A percentile compares a stretch with the other conserved stretches of the same genome.
Conservation (phyloP, 1,140 invertebrate species). For the Papilio polyxenes region DNA sequence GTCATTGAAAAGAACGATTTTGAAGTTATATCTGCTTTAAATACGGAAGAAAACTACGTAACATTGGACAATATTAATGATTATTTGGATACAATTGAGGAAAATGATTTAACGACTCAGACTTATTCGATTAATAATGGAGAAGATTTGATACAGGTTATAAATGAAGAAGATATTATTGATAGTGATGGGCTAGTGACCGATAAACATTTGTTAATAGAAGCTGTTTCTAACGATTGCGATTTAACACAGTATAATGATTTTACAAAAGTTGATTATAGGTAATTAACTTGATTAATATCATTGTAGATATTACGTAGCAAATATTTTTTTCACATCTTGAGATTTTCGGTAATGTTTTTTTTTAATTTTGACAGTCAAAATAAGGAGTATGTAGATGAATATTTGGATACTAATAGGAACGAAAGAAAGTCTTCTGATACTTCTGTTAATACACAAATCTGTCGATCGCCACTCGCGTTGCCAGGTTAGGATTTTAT, state of each 20-base stretch:
- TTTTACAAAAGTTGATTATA: neutral
- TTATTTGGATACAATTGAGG: slow-evolving; percentile 61
- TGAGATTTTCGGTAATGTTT: neutral
- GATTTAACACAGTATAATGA: neutral
- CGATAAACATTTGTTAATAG: slow-evolving; percentile 43
- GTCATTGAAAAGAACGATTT: slow-evolving; percentile 53
- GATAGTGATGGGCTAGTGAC: slow-evolving; percentile 49
- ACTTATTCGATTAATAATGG: slow-evolving; percentile 43
- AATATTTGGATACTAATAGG: slow-evolving; percentile 19
- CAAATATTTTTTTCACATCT: neutral
- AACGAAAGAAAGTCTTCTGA: neutral
- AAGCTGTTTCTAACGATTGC: slow-evolving; percentile 1
- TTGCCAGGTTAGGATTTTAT: neutral
- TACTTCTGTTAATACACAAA: slow-evolving; percentile 6
- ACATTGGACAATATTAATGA: slow-evolving; percentile 47
- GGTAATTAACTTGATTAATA: neutral
- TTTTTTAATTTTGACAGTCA: slow-evolving; percentile 25
- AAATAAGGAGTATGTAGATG: slow-evolving; percentile 8
- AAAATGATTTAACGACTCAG: slow-evolving; percentile 51
- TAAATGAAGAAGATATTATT: slow-evolving; percentile 44
- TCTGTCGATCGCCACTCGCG: neutral
- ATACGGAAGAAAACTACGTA: slow-evolving; percentile 42
- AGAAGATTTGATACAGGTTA: slow-evolving; percentile 50
- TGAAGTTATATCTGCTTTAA: slow-evolving; percentile 56
- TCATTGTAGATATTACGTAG: too few relatives aligned